Conservation (phyloP, 2,113 vertebrate genomes). For the Felis chaus region DNA sequence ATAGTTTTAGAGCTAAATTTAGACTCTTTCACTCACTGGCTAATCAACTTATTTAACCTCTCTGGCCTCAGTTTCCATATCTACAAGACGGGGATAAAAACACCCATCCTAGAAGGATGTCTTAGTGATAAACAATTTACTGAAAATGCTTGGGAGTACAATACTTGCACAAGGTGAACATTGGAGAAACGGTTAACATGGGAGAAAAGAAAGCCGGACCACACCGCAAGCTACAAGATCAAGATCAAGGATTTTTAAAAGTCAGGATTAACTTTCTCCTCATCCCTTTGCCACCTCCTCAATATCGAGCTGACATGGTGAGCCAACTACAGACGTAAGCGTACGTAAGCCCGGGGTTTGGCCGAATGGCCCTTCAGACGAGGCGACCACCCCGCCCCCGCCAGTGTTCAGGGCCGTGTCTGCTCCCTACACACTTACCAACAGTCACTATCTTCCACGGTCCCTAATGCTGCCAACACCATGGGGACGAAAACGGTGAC, state of each 20-base stretch:
- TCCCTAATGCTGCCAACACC: neutral
- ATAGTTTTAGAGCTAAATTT: neutral
- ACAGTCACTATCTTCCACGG: neutral
- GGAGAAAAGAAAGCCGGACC: neutral
- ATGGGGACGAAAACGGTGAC: neutral
- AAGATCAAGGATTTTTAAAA: neutral
- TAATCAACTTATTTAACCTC: constrained; percentile 38
- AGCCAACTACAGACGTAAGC: neutral
- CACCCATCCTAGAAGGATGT: neutral
- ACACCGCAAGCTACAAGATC: neutral
- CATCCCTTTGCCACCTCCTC: neutral
- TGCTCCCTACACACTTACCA: neutral
- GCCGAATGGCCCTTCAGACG: neutral
- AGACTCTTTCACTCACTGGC: neutral
- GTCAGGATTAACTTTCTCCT: neutral
- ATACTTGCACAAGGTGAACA: neutral
- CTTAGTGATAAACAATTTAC: neutral
- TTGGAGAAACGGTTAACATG: neutral
- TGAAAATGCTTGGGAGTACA: neutral
- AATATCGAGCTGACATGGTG: neutral
- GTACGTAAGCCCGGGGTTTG: neutral
- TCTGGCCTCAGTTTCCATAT: neutral
- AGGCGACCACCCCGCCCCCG: neutral
- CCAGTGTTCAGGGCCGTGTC: no score
- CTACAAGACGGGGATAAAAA: constrained; percentile 8